Evolutionary conservation across 1,140 invertebrate species (phyloP), one percentile per base, ranked within the genome.

Genomic region (Drosophila jambulina): DNA sequence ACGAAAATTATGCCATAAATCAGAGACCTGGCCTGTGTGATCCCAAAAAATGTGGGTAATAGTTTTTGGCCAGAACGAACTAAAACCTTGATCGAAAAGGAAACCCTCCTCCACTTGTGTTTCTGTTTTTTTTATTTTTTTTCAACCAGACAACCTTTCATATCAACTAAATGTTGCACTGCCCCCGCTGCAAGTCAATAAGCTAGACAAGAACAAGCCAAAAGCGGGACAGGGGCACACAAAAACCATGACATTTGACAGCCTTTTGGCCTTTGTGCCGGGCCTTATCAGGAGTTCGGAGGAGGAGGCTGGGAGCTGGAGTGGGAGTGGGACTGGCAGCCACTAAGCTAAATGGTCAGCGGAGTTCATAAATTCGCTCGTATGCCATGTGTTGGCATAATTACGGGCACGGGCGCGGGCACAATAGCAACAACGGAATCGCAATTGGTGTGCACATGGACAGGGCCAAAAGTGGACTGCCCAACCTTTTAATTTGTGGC

Each of bases 401-500:
- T 88, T 88, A 71, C 85, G 78, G 78, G 34, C 53, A 56, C 53
- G 53, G 51, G 51, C 51, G 19, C 29, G 69, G 77, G 54, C 64
- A 70, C 81, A 69, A 76, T 80, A 10, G 46, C 23, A 79, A 57
- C 68, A 72, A 58, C 42, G n/a, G 64, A 72, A 46, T 68, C 40
- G n/a, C 67, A 71, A 70, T 70, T 70, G 68, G 70, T 67, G 65
- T 49, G 78, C 78, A 62, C 79, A 72, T 77, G 80, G 70, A 70
- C 80, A 78, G 82, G 82, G 83, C 80, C 84, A 87, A 84, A 88
- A 84, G 82, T 85, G 82, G 82, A 78, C 78, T 82, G 83, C 83
- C 83, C 83, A 87, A 87, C 83, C 83, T 86, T 87, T 87, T 86
- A 86, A 86, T 86, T 86, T 86, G 82, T 86, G 75, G 82, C 78